Percentiles rank a stretch among this genome's conserved stretches.
Evolutionary conservation across 2,888 invertebrate species (phyloP).

Genomic region (Baronia brevicornis): DNA sequence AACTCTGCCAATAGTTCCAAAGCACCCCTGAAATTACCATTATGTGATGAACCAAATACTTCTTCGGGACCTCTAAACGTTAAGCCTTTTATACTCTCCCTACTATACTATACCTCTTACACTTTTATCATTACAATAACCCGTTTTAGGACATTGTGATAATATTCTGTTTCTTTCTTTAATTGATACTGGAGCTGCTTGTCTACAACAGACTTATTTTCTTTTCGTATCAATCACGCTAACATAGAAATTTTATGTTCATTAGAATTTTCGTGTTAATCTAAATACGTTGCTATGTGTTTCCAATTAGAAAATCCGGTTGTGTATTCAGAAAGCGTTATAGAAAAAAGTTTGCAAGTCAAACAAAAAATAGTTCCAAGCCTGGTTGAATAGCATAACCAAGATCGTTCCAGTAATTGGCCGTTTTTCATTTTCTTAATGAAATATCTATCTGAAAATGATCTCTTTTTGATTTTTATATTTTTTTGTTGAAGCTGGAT

Average conservation of each 20-base stretch:
- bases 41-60: constrained; percentile 17
- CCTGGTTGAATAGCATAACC: constrained; percentile 10
- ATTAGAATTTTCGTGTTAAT: constrained; percentile 12
- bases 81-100: constrained; percentile 15
- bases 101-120: constrained; percentile 4
- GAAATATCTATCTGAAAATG: constrained; percentile 17
- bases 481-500: constrained; percentile 19
- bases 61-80: constrained; percentile 16
- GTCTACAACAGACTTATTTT: constrained; percentile 17
- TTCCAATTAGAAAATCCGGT: constrained; percentile 16
- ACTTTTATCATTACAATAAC: constrained; percentile 17
- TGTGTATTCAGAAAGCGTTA: constrained; percentile 11
- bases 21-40: constrained; percentile 12
- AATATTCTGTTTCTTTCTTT: constrained; percentile 18
- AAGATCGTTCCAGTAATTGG: constrained; percentile 17
- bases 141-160: constrained; percentile 18
- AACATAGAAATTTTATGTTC: constrained; percentile 16
- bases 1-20: too few relatives aligned
- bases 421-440: constrained; percentile 16
- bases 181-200: constrained; percentile 15
- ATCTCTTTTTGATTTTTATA: constrained; percentile 19
- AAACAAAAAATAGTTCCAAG: constrained; percentile 13
- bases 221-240: constrained; percentile 9
- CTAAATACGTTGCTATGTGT: constrained; percentile 11
- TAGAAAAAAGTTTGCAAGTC: constrained; percentile 15